phyloP scores from a whole-genome alignment of 2,113 vertebrate species.

The Caracal caracal region DNA sequence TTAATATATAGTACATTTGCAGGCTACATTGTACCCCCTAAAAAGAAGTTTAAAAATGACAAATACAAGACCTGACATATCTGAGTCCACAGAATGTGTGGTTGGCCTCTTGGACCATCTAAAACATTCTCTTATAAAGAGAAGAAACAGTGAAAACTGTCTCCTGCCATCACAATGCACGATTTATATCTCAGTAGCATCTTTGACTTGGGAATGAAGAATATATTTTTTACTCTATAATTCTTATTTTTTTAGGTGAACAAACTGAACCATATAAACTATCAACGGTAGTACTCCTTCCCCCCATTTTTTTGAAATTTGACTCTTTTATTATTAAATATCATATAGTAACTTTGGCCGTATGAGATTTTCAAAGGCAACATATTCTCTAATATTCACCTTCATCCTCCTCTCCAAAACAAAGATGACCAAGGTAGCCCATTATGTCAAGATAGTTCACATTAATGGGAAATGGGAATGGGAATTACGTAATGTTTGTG shows the following conservation, averaged over 20 bases:
- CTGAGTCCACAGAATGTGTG: background rate
- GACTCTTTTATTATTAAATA: background rate
- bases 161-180: background rate
- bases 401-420: background rate
- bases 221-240: background rate
- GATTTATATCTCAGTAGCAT: background rate
- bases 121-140: slow-evolving; percentile 23
- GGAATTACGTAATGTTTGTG: background rate
- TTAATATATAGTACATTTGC: background rate
- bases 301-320: background rate
- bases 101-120: background rate
- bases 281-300: background rate
- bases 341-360: background rate
- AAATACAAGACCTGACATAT: background rate
- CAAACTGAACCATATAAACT: background rate
- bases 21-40: background rate
- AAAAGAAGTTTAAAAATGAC: slow-evolving; percentile 32
- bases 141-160: background rate
- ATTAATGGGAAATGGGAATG: background rate
- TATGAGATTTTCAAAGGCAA: slow-evolving; percentile 19
- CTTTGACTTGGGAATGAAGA: slow-evolving; percentile 14
- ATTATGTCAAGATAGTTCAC: background rate
- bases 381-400: background rate
- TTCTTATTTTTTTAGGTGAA: background rate
- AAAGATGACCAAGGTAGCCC: background rate